Percentiles rank a stretch among this genome's conserved stretches.
Conservation (phyloP, 2,797 vertebrate species). For the Periparus ater region DNA sequence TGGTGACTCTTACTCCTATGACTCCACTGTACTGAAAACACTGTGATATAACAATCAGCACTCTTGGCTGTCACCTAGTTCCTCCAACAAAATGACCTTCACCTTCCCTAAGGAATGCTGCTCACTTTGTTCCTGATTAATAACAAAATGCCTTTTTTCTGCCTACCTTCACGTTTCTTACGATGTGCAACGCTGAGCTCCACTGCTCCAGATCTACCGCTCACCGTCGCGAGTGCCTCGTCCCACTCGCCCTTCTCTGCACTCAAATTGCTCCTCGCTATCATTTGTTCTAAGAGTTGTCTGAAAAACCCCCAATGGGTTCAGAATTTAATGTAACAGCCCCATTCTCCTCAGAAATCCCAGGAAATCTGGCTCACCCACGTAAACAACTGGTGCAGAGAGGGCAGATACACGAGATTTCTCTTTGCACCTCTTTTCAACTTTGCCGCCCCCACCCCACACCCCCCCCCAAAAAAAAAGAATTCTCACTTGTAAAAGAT, state of each 20-base stretch:
- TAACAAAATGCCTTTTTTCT: slow-evolving; percentile 25
- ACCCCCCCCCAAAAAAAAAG: accelerated
- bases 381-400: neutral
- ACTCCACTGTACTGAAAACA: neutral
- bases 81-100: neutral
- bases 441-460: accelerated
- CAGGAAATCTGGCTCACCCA: neutral
- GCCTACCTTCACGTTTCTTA: neutral
- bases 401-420: neutral
- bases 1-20: neutral
- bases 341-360: neutral
- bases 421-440: neutral
- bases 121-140: neutral
- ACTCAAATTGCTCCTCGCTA: neutral
- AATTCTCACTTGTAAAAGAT: neutral
- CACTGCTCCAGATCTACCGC: neutral
- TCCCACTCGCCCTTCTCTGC: neutral
- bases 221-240: accelerated
- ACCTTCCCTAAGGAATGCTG: neutral
- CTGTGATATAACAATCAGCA: neutral
- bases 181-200: neutral
- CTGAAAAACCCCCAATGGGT: neutral
- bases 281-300: neutral
- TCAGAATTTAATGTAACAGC: neutral
- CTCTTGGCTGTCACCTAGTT: neutral